Base-by-base conservation (phyloP, 1,140 invertebrate genomes). In the Streblospio benedicti region DNA sequence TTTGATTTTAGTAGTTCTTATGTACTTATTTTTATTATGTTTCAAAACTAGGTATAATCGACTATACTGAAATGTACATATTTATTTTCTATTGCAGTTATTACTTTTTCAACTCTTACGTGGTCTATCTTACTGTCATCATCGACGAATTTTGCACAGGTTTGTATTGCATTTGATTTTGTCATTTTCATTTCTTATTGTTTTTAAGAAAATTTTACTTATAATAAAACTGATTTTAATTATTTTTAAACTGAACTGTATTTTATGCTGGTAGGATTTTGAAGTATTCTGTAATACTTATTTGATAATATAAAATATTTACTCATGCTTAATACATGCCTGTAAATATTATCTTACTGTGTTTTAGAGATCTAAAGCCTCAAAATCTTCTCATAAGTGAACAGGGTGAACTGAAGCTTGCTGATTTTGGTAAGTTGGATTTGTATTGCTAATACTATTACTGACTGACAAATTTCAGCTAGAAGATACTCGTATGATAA, bases 361-460 rank as follows among this genome's bases (percentile, higher is more conserved):
- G 12, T 30, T 47, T 12, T 28, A 62, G 60, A 30, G 86, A 87
- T 79, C 77, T 87, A 55, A 87, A 87, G 76, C 81, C 86, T 59
- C 86, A 87, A 73, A 87, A 87, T 75, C 76, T 87, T 45, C 75
- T 87, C 59, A 86, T 88, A 49, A 87, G 85, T 72, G 81, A 85
- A 56, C 72, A 77, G 59, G 86, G 86, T 45, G 86, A 87, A 75
- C 76, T 87, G 30, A 87, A 87, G 69, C 66, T 84, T 57, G 84
- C 83, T 47, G 83, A 84, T 72, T 84, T 84, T 76, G 84, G 60
- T 61, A 45, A 45, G 35, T 54, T 28, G 1, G 35, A 31, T 28
- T 4, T 5, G n/a, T n/a, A n/a, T n/a, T n/a, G 27, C 27, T 45
- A 2, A 45, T 23, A 23, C 44, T 1, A 45, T 45, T 27, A 5